These are phyloP conservation scores for Dreissena rostriformis DNA, from an alignment of 1,140 invertebrate genomes.

Conservation along the genomic window DNA sequence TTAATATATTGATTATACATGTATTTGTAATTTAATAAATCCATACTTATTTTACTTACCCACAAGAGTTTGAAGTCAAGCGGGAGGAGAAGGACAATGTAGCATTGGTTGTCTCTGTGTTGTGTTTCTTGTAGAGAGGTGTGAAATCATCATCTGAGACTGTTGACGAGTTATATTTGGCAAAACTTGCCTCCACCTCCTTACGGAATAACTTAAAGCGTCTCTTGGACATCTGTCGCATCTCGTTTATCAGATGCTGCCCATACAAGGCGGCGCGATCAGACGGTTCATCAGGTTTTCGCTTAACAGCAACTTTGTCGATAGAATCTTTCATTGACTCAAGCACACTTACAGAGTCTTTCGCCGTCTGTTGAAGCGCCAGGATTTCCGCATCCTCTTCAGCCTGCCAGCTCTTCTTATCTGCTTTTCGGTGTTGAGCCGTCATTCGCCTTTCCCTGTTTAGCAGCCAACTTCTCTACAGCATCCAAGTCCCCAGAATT, in stretches of 20 bases:
- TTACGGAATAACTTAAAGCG: slow-evolving; percentile 7
- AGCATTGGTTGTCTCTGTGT: neutral
- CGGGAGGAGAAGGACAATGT: neutral
- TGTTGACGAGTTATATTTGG: neutral
- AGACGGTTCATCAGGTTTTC: no score
- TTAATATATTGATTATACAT: neutral
- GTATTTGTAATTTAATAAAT: neutral
- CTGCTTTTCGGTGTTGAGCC: slow-evolving; percentile 22
- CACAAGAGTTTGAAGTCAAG: neutral
- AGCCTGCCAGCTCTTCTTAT: slow-evolving; percentile 18
- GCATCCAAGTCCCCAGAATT: slow-evolving; percentile 16
- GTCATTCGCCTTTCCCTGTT: slow-evolving; percentile 20
- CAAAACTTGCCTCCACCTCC: neutral
- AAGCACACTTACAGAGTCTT: slow-evolving; percentile 15
- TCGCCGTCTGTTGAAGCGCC: slow-evolving; percentile 16
- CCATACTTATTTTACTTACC: neutral
- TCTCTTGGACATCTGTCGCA: slow-evolving; percentile 5
- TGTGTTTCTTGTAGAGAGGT: neutral
- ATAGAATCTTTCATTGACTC: slow-evolving; percentile 5
- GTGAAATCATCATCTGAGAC: slow-evolving; percentile 2
- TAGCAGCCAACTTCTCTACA: slow-evolving; percentile 7
- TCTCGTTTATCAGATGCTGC: neutral
- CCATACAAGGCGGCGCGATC: slow-evolving; percentile 1
- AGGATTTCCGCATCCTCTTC: slow-evolving; percentile 25
- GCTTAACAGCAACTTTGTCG: neutral